Evolutionary conservation across 2,797 vertebrate species (phyloP), one percentile per base, ranked within the genome.

Genomic region (Poeciliopsis turneri): DNA sequence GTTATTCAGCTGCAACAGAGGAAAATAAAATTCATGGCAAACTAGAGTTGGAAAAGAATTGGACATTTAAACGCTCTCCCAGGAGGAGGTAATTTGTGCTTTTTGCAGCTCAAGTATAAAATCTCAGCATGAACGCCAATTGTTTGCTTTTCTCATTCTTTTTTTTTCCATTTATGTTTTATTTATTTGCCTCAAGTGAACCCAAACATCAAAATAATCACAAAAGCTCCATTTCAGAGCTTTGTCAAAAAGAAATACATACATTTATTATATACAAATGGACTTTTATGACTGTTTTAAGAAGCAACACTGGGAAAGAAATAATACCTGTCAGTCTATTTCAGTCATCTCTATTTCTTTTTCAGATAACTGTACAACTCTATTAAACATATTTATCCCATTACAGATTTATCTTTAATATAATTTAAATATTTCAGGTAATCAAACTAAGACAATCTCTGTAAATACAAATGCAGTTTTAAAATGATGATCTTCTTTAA

Each of bases 1-100:
- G 74, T 70, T 82, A 86, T 86, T 79, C 82, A 84, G 66, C 81
- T 83, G 74, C 74, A 77, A 82, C 80, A 81, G 47, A 73, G 70
- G 16, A 69, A 76, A 70, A 80, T 73, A 3, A 55, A 76, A 91
- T 76, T 80, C 45, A 74, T 11, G 73, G 75, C 84, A 75, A 83
- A 79, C 72, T 25, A 69, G 76, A 30, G 71, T 78, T 82, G 23
- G 23, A 64, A 71, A 78, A 81, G 36, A 75, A 72, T 76, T 83
- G 46, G 72, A 74, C 47, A 79, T 46, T 75, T 73, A 75, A 69
- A 81, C 43, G 39, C 51, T 49, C 2, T 45, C 3, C 8, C 18
- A 23, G 11, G 33, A 61, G 15, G 15, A 39, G 3, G 4, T 66
- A 2, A 39, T 39, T 12, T 64, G 61, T 39, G 12, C 23, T 66